Conservation (phyloP, 2,888 invertebrate species). For the Steinernema carpocapsae region DNA sequence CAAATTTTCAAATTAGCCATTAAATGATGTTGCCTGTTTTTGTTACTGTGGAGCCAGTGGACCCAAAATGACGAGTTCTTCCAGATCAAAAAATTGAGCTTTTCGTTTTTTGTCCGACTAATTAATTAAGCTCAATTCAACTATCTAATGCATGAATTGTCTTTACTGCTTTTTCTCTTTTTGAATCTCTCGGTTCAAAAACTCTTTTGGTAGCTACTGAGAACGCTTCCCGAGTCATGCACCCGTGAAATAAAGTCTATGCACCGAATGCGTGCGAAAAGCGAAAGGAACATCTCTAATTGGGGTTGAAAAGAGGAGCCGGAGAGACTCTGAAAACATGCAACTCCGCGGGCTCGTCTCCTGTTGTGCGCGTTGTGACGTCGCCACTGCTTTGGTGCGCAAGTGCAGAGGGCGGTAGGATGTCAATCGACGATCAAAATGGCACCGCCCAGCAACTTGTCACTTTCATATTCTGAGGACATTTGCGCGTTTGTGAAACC, state of each 20-base stretch:
- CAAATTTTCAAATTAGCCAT: no score
- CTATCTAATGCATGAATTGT: background rate
- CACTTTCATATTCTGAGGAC: conserved; percentile 33
- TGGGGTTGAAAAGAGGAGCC: background rate
- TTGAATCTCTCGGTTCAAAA: background rate
- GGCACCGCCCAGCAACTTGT: conserved; percentile 34
- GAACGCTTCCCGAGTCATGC: background rate
- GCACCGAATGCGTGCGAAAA: no score
- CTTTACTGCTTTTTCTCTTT: background rate
- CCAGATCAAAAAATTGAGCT: no score
- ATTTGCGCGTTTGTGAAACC: conserved; percentile 25
- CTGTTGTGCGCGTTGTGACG: no score
- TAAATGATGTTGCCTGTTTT: no score
- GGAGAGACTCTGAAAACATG: background rate
- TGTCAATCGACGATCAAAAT: conserved; percentile 34
- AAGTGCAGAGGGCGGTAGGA: conserved; percentile 33
- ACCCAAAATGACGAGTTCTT: no score
- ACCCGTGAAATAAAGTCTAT: background rate
- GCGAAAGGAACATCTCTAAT: background rate
- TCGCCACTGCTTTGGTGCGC: conserved; percentile 20
- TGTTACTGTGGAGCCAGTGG: no score
- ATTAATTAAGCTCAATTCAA: conserved; percentile 19
- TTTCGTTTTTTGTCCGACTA: no score
- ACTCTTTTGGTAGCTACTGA: background rate
- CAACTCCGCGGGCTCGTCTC: conserved; percentile 24